Base-by-base conservation (phyloP, 2,113 vertebrate species). In the Turdus rufiventris region DNA sequence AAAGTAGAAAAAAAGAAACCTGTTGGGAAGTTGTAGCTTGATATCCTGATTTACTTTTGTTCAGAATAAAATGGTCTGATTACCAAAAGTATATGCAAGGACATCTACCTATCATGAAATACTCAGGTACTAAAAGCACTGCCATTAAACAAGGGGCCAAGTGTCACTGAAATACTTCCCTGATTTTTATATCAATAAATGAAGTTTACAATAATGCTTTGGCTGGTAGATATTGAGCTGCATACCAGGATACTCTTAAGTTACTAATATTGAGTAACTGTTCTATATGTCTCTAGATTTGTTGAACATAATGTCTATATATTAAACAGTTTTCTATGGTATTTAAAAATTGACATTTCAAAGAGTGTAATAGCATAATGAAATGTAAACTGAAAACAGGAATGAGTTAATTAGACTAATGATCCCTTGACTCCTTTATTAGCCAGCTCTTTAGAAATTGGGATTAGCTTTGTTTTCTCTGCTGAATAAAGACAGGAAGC, bases 321-420 rank as follows among this genome's bases (percentile, higher is more conserved):
- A 71, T 97, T 95, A 96, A 97, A 96, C 71, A 96, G 95, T 95
- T 96, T 97, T 97, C 88, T 74, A 48, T 96, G 85, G 94, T 90
- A 96, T 96, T 97, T 97, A 95, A 96, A 97, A 97, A 96, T 82
- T 91, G 95, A 95, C 91, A 94, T 97, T 96, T 97, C 91, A 51
- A 93, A 89, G 96, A 96, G 93, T 96, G 96, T 96, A 97, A 96
- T 97, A 78, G 96, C 95, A 95, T 97, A 97, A 97, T 97, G 96
- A 97, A 97, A 97, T 96, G 95, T 97, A 97, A 97, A 97, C 95
- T 95, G 85, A 96, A 96, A 97, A 81, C 93, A 97, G 93, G 94
- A 96, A 97, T 95, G 95, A 97, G 95, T 97, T 97, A 96, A 97
- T 97, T 97, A 97, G 96, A 96, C 95, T 97, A 97, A 97, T 97